Percentiles rank a stretch among this genome's conserved stretches.
These are phyloP conservation scores for Lamellibrachia columna DNA, from an alignment of 2,888 invertebrate species.

Conservation along the genomic window DNA sequence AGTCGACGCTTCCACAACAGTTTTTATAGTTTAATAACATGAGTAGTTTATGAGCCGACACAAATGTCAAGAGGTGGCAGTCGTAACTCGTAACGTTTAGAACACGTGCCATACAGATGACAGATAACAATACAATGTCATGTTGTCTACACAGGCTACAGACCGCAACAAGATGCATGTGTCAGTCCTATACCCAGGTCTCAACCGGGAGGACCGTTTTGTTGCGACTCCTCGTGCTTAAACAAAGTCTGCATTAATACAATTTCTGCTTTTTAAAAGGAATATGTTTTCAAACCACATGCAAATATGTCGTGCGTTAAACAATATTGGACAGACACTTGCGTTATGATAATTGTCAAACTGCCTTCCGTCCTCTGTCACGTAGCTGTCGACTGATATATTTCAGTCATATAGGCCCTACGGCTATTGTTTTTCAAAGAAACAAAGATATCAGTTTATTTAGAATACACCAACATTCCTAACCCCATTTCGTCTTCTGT, in stretches of 20 bases:
- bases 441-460: background rate
- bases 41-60: background rate
- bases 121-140: background rate
- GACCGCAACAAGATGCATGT: background rate
- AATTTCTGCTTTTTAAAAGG: background rate
- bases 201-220: no score
- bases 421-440: background rate
- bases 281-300: background rate
- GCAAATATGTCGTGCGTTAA: background rate
- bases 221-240: background rate
- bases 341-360: no score
- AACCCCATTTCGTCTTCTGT: background rate
- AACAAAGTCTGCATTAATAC: background rate
- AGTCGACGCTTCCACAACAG: background rate
- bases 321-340: background rate
- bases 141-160: background rate
- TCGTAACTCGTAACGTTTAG: background rate
- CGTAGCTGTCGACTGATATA: no score
- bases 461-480: background rate
- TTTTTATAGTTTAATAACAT: background rate
- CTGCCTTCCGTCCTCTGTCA: no score
- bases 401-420: background rate
- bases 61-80: background rate
- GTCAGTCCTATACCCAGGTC: background rate
- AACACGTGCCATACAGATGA: background rate